Conservation (phyloP, 2,113 vertebrate genomes). For the Conger conger region DNA sequence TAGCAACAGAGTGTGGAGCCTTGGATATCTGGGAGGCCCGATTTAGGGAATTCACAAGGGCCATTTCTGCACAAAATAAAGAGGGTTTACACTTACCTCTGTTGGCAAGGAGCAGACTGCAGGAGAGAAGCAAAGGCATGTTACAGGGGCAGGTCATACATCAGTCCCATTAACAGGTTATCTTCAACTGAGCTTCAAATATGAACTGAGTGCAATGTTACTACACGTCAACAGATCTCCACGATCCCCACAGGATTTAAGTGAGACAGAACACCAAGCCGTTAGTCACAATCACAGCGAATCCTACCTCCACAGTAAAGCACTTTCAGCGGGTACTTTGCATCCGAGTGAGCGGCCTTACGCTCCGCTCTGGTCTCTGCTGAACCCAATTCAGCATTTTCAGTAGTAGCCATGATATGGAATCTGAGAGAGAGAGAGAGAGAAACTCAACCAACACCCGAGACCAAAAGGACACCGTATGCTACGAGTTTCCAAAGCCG, state of each 20-base stretch:
- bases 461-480: background rate
- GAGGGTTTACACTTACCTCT: conserved; percentile 61
- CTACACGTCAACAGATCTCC: no score
- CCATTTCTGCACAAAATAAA: background rate
- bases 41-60: no score
- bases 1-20: background rate
- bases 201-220: no score
- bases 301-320: conserved; percentile 96
- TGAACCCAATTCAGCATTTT: conserved; percentile 72
- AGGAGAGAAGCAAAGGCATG: background rate
- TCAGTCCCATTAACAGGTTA: no score
- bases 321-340: conserved; percentile 84
- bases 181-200: no score
- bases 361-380: conserved; percentile 78
- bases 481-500: no score
- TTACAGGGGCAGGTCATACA: no score
- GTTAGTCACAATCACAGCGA: no score
- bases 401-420: conserved; percentile 78
- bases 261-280: no score
- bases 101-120: conserved; percentile 76
- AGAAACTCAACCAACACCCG: background rate
- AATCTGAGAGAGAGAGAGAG: conserved; percentile 41
- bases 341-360: conserved; percentile 65
- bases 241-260: no score
- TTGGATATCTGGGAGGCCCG: background rate